Percentiles rank a stretch among this genome's conserved stretches.
Conservation (phyloP, 2,113 vertebrate species). For the Ellobius talpinus region DNA sequence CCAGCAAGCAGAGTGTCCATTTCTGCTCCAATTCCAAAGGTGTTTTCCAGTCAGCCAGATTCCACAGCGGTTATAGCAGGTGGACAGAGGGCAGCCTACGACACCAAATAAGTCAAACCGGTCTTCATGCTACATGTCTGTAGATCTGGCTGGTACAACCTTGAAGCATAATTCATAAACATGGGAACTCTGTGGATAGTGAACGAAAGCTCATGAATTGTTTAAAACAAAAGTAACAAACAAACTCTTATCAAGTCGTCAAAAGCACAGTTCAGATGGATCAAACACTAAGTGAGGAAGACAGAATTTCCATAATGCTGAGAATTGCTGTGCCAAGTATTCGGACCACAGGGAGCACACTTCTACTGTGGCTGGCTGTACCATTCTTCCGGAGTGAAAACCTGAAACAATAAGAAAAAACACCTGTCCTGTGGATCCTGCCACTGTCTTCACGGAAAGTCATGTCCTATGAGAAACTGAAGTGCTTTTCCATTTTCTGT, state of each 20-base stretch:
- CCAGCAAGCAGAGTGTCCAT: accelerated
- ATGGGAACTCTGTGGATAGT: neutral
- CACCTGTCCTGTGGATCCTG: neutral
- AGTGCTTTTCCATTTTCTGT: neutral
- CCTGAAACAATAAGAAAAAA: neutral
- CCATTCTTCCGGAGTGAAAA: neutral
- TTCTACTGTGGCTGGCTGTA: neutral
- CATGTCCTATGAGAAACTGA: neutral
- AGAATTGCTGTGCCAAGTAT: no score
- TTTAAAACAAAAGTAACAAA: neutral
- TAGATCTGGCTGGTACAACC: neutral
- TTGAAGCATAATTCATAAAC: neutral
- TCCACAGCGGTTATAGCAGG: neutral
- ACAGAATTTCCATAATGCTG: neutral
- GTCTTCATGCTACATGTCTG: accelerated
- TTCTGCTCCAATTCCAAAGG: neutral
- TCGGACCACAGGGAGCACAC: neutral
- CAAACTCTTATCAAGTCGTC: neutral
- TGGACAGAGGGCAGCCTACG: neutral
- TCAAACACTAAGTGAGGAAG: neutral
- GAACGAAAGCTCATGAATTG: neutral
- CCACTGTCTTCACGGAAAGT: neutral
- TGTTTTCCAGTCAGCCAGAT: neutral
- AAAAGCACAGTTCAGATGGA: neutral
- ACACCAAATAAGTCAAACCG: neutral